Percentiles rank a stretch among this genome's conserved stretches.
phyloP scores from a whole-genome alignment of 1,140 invertebrate species.

The Philopotamus ludificatus region DNA sequence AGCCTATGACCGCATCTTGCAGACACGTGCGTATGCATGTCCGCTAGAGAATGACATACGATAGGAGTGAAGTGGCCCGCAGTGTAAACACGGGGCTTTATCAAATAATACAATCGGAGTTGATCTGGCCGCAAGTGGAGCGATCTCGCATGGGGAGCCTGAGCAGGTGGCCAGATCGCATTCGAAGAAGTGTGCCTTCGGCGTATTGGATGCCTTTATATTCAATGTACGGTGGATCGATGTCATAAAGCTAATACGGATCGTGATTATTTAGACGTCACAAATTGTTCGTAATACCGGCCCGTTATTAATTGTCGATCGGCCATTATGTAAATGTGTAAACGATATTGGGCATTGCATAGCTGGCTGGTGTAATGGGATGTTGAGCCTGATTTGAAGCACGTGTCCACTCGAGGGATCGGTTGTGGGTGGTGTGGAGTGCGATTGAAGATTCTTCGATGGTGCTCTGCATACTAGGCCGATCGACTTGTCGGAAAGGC shows the following conservation, averaged over 20 bases:
- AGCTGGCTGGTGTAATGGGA: no score
- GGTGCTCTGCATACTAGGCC: no score
- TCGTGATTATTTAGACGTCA: background rate
- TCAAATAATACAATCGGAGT: conserved; percentile 34
- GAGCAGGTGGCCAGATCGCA: conserved; percentile 29
- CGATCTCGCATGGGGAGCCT: conserved; percentile 14
- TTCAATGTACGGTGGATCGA: background rate
- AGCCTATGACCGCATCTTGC: no score
- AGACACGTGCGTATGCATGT: conserved; percentile 15
- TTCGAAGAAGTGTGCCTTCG: background rate
- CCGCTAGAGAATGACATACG: conserved; percentile 21
- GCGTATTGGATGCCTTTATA: background rate
- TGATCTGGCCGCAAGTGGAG: conserved; percentile 21
- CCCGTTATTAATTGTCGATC: no score
- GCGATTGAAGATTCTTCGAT: no score
- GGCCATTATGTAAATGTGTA: no score
- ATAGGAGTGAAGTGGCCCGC: conserved; percentile 25
- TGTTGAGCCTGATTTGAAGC: no score
- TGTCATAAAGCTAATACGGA: background rate
- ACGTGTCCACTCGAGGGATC: no score
- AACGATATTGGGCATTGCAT: no score
- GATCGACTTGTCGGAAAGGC: no score
- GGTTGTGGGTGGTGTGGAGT: no score
- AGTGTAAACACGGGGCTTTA: conserved; percentile 31
- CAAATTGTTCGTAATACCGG: no score